Evolutionary conservation across 2,797 vertebrate species (phyloP), one percentile per base, ranked within the genome.

Genomic region (Streptopelia turtur): DNA sequence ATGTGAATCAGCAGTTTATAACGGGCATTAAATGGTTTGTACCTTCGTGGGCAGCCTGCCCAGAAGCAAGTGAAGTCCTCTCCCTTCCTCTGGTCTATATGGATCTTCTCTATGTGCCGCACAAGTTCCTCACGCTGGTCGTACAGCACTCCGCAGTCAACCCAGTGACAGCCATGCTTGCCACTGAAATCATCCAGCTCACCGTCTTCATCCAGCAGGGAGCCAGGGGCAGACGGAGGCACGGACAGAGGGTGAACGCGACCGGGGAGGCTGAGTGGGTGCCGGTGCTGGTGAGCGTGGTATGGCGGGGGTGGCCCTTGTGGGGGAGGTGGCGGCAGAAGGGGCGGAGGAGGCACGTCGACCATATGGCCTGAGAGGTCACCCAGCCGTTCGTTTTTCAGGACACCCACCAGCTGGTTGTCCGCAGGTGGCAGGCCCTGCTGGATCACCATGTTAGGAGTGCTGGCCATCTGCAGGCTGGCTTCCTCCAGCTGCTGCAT

Each of bases 1-100:
- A 99, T 99, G 97, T 99, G 99, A 97, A 99, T 99, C 23, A 99
- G 98, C 92, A 99, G 98, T 97, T 99, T 99, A 97, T 99, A 99
- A 83, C 99, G 98, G 61, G 99, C 99, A 37, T 99, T 99, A 97
- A 99, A 99, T 8, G 99, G 98, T 94, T 99, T 99, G 96, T 98
- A 98, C 97, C 98, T 98, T 79, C 99, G 98, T n/a, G 99, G 98
- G 80, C 99, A 99, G 31, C 98, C 98, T 5, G 97, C 97, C 99
- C 99, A 99, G 97, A 99, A 99, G 96, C 99, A 99, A 11, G 98
- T 98, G 97, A 99, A 99, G 89, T 99, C 99, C 69, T 99, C 99
- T 31, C 99, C 98, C 95, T 99, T 99, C 87, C 99, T 98, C 97
- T 99, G 99, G 97, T 99, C 99, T 94, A 99, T 98, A 77, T 99